phyloP scores from a whole-genome alignment of 2,888 invertebrate species.

The Schizaphis graminum region DNA sequence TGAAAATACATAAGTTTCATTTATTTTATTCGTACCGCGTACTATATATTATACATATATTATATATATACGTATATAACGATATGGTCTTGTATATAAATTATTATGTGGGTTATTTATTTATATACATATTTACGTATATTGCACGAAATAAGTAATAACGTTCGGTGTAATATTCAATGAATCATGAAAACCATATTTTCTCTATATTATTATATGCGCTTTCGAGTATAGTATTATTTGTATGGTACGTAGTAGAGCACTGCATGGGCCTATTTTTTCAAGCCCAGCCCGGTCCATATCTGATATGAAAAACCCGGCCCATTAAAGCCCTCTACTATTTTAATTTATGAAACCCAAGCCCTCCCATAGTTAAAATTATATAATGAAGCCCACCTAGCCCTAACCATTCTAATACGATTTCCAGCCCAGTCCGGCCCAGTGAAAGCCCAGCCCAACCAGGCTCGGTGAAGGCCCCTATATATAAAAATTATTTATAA shows the following conservation, averaged over 20 bases:
- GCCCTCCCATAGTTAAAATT: no score
- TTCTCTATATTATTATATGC: not conserved
- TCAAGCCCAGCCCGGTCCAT: no score
- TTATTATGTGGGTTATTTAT: not conserved
- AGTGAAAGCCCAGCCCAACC: no score
- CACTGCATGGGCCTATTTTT: no score
- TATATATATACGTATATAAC: not conserved
- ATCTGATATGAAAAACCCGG: no score
- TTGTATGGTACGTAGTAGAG: not conserved
- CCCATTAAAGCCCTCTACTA: no score
- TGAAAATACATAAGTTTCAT: slow-evolving; percentile 30
- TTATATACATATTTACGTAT: not conserved
- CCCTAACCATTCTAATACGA: no score
- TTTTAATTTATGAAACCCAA: no score
- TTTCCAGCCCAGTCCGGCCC: no score
- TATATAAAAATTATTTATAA: no score
- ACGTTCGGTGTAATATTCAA: slow-evolving; percentile 15
- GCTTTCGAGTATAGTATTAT: not conserved
- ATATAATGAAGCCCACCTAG: no score
- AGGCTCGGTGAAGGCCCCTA: no score
- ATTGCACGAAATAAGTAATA: not conserved
- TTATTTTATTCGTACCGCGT: slow-evolving; percentile 48
- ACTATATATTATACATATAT: not conserved
- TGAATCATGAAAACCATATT: slow-evolving; percentile 10
- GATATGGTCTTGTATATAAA: not conserved